A percentile compares a stretch with the other conserved stretches of the same genome.
Conservation (phyloP, 2,888 invertebrate species). For the Heteromyza rotundicornis region DNA sequence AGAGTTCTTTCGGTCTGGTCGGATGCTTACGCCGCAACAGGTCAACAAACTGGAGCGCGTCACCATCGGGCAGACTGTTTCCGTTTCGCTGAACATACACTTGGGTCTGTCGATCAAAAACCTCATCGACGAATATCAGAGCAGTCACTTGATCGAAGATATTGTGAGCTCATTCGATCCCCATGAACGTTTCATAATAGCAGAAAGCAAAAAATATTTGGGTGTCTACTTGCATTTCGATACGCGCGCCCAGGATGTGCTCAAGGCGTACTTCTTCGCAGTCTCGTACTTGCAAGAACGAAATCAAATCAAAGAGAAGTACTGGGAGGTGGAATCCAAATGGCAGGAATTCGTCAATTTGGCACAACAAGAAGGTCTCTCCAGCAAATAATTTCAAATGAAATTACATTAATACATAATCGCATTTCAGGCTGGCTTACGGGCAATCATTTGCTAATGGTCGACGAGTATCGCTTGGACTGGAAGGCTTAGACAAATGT, state of each 20-base stretch:
- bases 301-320: slow-evolving; percentile 62
- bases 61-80: slow-evolving; percentile 66
- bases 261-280: slow-evolving; percentile 62
- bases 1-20: slow-evolving; percentile 70
- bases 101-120: slow-evolving; percentile 59
- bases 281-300: slow-evolving; percentile 62
- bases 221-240: slow-evolving; percentile 62
- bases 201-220: slow-evolving; percentile 57
- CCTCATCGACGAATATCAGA: slow-evolving; percentile 59
- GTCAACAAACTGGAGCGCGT: slow-evolving; percentile 76
- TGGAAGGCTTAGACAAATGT: slow-evolving; percentile 56
- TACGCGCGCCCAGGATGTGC: slow-evolving; percentile 59
- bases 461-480: slow-evolving; percentile 68
- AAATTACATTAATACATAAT: background rate
- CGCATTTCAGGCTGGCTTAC: slow-evolving; percentile 67
- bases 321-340: slow-evolving; percentile 64
- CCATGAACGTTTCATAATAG: slow-evolving; percentile 61
- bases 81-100: slow-evolving; percentile 58
- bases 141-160: slow-evolving; percentile 58
- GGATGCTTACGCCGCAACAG: slow-evolving; percentile 69
- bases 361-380: slow-evolving; percentile 61
- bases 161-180: slow-evolving; percentile 62
- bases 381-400: background rate
- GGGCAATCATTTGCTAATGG: slow-evolving; percentile 66
- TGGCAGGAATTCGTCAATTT: slow-evolving; percentile 64